Base-by-base conservation (phyloP, 2,797 vertebrate genomes). In the Poeciliopsis paucimaculata region DNA sequence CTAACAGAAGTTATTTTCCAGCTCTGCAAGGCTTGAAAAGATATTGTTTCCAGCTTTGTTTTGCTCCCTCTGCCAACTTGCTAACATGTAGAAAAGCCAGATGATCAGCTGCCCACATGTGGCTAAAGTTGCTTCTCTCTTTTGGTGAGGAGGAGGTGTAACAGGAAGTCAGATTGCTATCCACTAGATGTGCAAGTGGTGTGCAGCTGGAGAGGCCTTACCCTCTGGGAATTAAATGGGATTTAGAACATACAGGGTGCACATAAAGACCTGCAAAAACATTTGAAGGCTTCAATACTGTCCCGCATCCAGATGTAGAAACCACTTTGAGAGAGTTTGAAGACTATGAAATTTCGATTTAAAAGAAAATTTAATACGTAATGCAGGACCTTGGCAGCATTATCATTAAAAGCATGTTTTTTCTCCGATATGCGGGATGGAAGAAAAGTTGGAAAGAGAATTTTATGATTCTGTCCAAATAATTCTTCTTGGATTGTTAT, bases 201-300 rank as follows among this genome's bases (percentile, higher is more conserved):
- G 84, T 90, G 88, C 93, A 93, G 94, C 93, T 94, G 93, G 89
- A 93, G 87, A 84, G 81, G 76, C 55, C 62, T 92, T 92, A 93
- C 92, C 94, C 91, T 85, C 73, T 0, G 74, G 90, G 92, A 73
- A 90, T 92, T 88, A 84, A 78, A 82, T 84, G 82, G 82, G 92
- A 94, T 93, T 89, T 89, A 79, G 80, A 62, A 81, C 82, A 87
- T 74, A 75, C 28, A 84, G 78, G 83, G 72, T 78, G 79, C 74
- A 80, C 87, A 86, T 60, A 88, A 84, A 90, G 46, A 82, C 85
- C 77, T 75, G 36, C 83, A 78, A 55, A 83, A 89, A 79, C 49
- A 86, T 39, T 82, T 62, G 73, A 77, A 77, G 71, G 47, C 72
- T 51, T 3, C 31, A 39, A 70, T n/a, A 77, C 53, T 71, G 43